Conservation (phyloP, 2,888 invertebrate species). For the Gymnoscelis rufifasciata region DNA sequence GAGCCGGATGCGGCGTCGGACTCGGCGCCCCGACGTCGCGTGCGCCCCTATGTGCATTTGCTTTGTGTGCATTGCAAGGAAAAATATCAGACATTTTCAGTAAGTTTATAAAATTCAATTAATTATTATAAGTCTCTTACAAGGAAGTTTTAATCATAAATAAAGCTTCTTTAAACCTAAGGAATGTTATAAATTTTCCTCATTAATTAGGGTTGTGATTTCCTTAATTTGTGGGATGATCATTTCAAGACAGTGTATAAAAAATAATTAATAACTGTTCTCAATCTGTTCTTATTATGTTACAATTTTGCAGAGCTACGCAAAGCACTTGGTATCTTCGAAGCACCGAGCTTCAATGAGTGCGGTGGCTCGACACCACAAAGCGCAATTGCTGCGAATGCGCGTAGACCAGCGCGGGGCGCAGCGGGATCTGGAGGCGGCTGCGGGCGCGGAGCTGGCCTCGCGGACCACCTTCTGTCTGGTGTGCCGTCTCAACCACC, state of each 20-base stretch:
- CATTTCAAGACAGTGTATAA: too few relatives aligned
- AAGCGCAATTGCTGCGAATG: slow-evolving; percentile 86
- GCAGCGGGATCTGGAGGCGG: slow-evolving; percentile 87
- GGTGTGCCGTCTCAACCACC: slow-evolving; percentile 86
- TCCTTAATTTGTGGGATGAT: too few relatives aligned
- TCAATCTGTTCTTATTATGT: too few relatives aligned
- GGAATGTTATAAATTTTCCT: too few relatives aligned
- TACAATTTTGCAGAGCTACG: slow-evolving; percentile 87
- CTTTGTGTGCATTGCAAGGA: slow-evolving; percentile 88
- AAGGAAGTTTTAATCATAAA: too few relatives aligned
- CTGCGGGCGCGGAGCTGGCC: slow-evolving; percentile 80
- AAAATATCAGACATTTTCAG: slow-evolving; percentile 86
- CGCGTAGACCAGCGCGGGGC: slow-evolving; percentile 88
- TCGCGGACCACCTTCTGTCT: slow-evolving; percentile 84
- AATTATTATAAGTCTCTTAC: too few relatives aligned
- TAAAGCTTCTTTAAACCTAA: too few relatives aligned
- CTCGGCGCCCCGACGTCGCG: slow-evolving; percentile 77
- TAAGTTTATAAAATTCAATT: slow-evolving; percentile 42
- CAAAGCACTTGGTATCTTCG: slow-evolving; percentile 84
- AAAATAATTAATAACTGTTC: too few relatives aligned
- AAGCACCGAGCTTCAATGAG: slow-evolving; percentile 87
- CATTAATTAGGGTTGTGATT: too few relatives aligned
- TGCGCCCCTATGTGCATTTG: slow-evolving; percentile 82
- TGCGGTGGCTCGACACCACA: slow-evolving; percentile 85
- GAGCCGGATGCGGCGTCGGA: slow-evolving; percentile 75